Base-by-base conservation (phyloP, 2,888 invertebrate species). In the Archaeoteleia sp. region DNA sequence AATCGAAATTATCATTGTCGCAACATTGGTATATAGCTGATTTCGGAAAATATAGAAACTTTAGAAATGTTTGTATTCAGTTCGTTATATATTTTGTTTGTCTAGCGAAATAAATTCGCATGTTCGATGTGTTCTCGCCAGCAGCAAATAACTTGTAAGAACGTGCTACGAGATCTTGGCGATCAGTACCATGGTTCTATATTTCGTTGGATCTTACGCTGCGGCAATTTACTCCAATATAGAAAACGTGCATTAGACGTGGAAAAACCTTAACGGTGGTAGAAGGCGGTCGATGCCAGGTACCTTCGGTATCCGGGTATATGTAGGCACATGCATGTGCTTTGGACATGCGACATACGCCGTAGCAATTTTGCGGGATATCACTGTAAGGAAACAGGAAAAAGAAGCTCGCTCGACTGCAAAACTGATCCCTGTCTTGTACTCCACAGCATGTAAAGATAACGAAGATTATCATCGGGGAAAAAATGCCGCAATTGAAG, bases 221-320 rank as follows among this genome's bases (percentile, higher is more conserved):
- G 46, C 55, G 34, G 74, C 70, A 72, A 72, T 77, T 77, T 72
- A 70, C 68, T 70, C 71, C 71, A 72, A 78, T 74, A 75, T 75
- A 72, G 74, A 77, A 74, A 76, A 74, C 74, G 70, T 74, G 70
- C 73, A 71, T 74, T 77, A 75, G 73, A 76, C 42, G 67, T 62
- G 49, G 67, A 69, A 61, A 68, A 65, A 39, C 30, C 15, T 15
- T 32, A 8, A 57, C 25, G 25, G 39, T 15, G 9, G 17, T 37
- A n/a, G 48, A 34, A 51, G 15, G n/a, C 27, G 49, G 58, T 62
- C 45, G 61, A 57, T 60, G 25, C 37, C 34, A 61, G 17, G 55
- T 34, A 35, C 32, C 23, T 8, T 1, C 35, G 7, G 48, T 37
- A 45, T 43, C 32, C 30, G 42, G 27, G 42, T 53, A 35, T 43